These are phyloP conservation scores for Junonia oenone DNA, from an alignment of 2,888 invertebrate species.

Conservation along the genomic window DNA sequence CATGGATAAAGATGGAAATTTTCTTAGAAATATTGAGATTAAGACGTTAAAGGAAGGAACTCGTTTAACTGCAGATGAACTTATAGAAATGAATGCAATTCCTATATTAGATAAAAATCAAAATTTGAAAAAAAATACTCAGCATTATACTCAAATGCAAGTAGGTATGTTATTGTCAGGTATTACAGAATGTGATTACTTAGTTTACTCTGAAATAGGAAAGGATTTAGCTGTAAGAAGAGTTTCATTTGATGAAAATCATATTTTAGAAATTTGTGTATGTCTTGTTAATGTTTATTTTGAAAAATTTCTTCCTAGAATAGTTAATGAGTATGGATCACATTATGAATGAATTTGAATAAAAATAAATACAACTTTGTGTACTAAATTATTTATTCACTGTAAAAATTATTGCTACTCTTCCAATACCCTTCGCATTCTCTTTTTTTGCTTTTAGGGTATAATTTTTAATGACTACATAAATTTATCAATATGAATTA, in stretches of 20 bases:
- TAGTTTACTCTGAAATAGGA: slow-evolving; percentile 1
- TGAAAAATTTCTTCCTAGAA: too few relatives aligned
- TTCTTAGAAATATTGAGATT: neutral
- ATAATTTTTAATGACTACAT: too few relatives aligned
- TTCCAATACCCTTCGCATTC: too few relatives aligned
- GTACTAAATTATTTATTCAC: too few relatives aligned
- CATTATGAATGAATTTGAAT: too few relatives aligned
- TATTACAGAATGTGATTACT: neutral
- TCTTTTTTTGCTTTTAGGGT: too few relatives aligned
- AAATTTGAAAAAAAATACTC: neutral
- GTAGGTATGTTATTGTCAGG: neutral
- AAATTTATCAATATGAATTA: too few relatives aligned
- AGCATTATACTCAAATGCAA: neutral
- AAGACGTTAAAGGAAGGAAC: neutral
- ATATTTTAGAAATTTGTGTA: neutral
- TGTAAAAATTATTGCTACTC: too few relatives aligned
- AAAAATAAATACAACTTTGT: too few relatives aligned
- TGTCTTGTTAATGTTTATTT: too few relatives aligned
- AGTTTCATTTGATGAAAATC: neutral
- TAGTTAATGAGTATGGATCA: too few relatives aligned
- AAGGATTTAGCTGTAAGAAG: neutral
- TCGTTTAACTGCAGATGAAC: neutral
- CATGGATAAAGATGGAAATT: neutral
- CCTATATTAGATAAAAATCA: neutral
- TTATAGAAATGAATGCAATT: slow-evolving; percentile 1